phyloP scores from a whole-genome alignment of 2,113 vertebrate genomes.

The Eubucco bourcierii region DNA sequence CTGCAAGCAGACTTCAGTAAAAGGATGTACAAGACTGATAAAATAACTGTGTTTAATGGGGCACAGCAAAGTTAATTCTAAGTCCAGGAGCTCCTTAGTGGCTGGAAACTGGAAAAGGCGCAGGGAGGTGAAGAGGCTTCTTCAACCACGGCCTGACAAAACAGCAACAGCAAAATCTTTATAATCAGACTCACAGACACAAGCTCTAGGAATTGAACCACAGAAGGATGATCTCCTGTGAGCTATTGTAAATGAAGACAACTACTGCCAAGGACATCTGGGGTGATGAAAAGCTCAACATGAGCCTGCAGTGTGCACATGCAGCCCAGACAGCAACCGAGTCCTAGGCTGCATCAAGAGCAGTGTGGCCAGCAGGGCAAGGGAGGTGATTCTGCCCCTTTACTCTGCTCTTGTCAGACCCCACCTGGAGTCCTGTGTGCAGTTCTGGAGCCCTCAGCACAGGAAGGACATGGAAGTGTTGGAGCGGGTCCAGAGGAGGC shows the following conservation, averaged over 20 bases:
- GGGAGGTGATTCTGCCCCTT: too few relatives aligned
- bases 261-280: fast-evolving
- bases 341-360: too few relatives aligned
- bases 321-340: too few relatives aligned
- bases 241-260: neutral
- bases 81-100: neutral
- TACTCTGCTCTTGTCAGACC: too few relatives aligned
- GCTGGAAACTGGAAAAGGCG: neutral
- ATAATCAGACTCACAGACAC: neutral
- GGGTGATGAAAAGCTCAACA: too few relatives aligned
- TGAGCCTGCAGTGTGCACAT: too few relatives aligned
- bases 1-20: neutral
- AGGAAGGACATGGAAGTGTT: too few relatives aligned
- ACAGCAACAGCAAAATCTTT: neutral
- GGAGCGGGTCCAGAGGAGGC: too few relatives aligned
- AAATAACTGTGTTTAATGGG: neutral
- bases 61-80: neutral
- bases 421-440: too few relatives aligned
- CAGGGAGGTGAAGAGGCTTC: neutral
- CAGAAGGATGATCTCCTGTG: neutral
- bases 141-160: neutral
- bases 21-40: neutral
- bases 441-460: too few relatives aligned
- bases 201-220: neutral
- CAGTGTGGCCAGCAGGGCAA: too few relatives aligned